These are phyloP conservation scores for Brachionus plicatilis DNA, from an alignment of 1,140 invertebrate species.

Conservation along the genomic window DNA sequence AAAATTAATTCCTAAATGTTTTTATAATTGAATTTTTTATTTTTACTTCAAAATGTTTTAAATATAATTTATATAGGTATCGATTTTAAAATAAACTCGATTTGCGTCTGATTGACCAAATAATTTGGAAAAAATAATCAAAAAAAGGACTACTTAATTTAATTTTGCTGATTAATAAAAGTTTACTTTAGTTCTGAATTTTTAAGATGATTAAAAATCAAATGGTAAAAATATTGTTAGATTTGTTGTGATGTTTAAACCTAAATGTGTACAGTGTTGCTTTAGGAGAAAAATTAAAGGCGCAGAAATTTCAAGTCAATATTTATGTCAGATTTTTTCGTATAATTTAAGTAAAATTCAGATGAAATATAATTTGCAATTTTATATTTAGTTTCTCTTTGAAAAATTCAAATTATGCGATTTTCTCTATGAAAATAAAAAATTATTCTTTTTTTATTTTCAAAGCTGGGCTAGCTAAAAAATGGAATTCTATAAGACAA, in stretches of 20 bases:
- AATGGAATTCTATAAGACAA: background rate
- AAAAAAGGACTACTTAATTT: too few relatives aligned
- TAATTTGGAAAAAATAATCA: too few relatives aligned
- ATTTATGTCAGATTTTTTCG: background rate
- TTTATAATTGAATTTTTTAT: too few relatives aligned
- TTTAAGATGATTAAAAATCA: too few relatives aligned
- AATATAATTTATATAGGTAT: too few relatives aligned
- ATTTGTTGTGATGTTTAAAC: background rate
- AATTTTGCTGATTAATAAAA: too few relatives aligned
- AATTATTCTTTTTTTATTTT: background rate
- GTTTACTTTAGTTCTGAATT: too few relatives aligned
- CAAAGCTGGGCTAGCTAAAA: background rate
- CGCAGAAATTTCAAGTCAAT: background rate
- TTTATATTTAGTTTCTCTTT: background rate
- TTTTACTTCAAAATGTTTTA: too few relatives aligned
- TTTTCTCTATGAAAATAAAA: background rate
- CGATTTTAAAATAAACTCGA: too few relatives aligned
- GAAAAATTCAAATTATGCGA: constrained; percentile 12
- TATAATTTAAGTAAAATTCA: background rate
- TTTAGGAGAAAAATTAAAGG: background rate
- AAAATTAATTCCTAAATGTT: too few relatives aligned
- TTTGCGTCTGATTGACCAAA: too few relatives aligned
- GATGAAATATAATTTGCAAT: background rate
- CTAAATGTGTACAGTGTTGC: too few relatives aligned
- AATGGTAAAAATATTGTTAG: background rate